Percentiles rank a stretch among this genome's conserved stretches.
Evolutionary conservation across 2,888 invertebrate genomes (phyloP).

Genomic region (Loripinus fragilis): DNA sequence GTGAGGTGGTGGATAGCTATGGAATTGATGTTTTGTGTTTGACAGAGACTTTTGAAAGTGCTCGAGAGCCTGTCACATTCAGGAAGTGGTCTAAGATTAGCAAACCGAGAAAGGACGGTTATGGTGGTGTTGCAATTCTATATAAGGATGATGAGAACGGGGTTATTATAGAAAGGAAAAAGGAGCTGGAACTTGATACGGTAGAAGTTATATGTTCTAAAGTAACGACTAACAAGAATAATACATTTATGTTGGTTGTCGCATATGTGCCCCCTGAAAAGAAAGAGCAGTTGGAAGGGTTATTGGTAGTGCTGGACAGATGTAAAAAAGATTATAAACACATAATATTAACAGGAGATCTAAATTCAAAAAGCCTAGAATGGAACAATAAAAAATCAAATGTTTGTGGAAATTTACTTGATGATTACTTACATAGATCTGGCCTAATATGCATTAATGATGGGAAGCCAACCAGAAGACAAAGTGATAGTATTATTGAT

Average conservation of each 20-base stretch:
- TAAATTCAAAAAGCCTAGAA: background rate
- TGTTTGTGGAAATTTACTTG: no score
- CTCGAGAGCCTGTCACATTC: background rate
- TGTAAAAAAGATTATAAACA: conserved; percentile 7
- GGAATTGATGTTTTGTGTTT: conserved; percentile 2
- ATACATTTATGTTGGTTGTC: no score
- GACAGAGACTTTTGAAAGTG: conserved; percentile 12
- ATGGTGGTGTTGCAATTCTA: conserved; percentile 1
- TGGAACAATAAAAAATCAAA: conserved; percentile 2
- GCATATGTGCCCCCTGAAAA: no score
- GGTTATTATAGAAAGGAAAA: background rate
- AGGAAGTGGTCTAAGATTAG: background rate
- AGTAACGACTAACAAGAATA: background rate
- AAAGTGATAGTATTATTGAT: conserved; percentile 18
- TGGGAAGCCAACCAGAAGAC: conserved; percentile 21
- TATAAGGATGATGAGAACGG: no score
- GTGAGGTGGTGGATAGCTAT: background rate
- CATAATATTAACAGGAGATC: background rate
- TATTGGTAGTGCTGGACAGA: background rate
- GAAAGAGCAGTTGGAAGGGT: background rate
- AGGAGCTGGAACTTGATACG: no score
- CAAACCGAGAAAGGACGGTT: background rate
- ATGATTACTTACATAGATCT: no score
- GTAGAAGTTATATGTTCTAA: background rate
- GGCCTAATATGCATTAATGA: no score